Evolutionary conservation across 2,888 invertebrate species (phyloP).

Genomic region (Phyllotreta cruciferae): DNA sequence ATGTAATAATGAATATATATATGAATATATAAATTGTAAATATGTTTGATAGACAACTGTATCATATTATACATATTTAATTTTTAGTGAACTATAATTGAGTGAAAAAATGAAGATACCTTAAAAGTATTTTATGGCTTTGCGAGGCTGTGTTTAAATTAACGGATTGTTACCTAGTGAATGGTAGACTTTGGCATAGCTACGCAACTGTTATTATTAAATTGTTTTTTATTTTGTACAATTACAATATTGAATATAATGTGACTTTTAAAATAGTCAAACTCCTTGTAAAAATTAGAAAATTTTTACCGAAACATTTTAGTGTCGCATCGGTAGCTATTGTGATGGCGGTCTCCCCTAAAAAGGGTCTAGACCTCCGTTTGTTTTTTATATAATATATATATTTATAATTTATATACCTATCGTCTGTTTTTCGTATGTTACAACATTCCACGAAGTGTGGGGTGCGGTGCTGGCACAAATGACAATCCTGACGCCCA

Average conservation of each 20-base stretch:
- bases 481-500: slow-evolving; percentile 56
- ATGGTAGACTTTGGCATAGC: slow-evolving; percentile 53
- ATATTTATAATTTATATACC: slow-evolving; percentile 18
- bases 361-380: slow-evolving; percentile 47
- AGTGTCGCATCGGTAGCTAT: slow-evolving; percentile 59
- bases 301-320: slow-evolving; percentile 57
- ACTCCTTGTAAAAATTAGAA: slow-evolving; percentile 53
- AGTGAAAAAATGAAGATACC: slow-evolving; percentile 56
- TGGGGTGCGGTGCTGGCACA: slow-evolving; percentile 58
- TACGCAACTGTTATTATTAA: slow-evolving; percentile 54
- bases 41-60: slow-evolving; percentile 57
- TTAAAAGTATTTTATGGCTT: slow-evolving; percentile 65
- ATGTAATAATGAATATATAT: slow-evolving; percentile 50
- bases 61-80: slow-evolving; percentile 50
- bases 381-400: slow-evolving; percentile 58
- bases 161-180: slow-evolving; percentile 60
- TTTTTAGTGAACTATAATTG: slow-evolving; percentile 48
- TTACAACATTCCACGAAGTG: slow-evolving; percentile 53
- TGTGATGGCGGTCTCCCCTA: slow-evolving; percentile 55
- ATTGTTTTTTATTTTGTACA: slow-evolving; percentile 24
- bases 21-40: slow-evolving; percentile 56
- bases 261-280: slow-evolving; percentile 51
- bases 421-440: no score
- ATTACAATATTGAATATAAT: slow-evolving; percentile 42
- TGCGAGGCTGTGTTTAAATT: slow-evolving; percentile 66